Evolutionary conservation across 1,140 invertebrate species (phyloP).

Genomic region (Drosophila melanica): DNA sequence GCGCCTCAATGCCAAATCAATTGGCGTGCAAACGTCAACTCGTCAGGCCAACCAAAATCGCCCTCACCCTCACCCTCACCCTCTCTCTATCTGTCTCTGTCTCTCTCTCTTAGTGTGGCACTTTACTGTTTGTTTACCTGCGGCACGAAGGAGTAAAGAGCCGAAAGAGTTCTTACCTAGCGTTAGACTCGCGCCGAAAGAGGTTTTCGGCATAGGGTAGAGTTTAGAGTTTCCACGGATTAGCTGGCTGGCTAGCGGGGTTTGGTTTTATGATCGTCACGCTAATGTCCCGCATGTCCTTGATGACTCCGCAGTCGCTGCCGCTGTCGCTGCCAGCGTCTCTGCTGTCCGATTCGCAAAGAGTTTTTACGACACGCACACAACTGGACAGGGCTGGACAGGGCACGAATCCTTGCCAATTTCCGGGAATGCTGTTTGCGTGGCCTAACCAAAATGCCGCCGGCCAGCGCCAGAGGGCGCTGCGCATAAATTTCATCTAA

Average conservation of each 20-base stretch:
- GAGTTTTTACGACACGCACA: constrained; percentile 73
- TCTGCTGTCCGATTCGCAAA: constrained; percentile 71
- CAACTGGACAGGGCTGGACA: constrained; percentile 26
- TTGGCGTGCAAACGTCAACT: constrained; percentile 79
- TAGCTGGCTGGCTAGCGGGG: constrained; percentile 45
- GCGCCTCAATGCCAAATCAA: constrained; percentile 78
- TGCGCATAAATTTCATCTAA: constrained; percentile 61
- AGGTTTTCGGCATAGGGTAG: constrained; percentile 65
- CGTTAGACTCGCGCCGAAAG: constrained; percentile 73
- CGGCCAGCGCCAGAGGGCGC: constrained; percentile 72
- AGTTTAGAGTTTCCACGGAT: constrained; percentile 81
- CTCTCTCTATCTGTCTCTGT: not conserved
- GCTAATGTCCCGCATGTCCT: constrained; percentile 72
- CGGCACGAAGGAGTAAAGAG: constrained; percentile 40
- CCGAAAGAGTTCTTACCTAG: constrained; percentile 73
- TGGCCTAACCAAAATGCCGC: constrained; percentile 36
- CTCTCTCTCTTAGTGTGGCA: not conserved
- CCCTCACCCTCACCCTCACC: not conserved
- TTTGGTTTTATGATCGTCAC: constrained; percentile 66
- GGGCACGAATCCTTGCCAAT: constrained; percentile 74
- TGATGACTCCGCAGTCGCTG: constrained; percentile 49
- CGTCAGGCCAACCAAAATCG: constrained; percentile 22
- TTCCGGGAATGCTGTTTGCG: constrained; percentile 78
- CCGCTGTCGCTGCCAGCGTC: not conserved
- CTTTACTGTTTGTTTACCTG: constrained; percentile 28